Evolutionary conservation across 2,797 vertebrate species (phyloP).

Genomic region (Cryptoprocta ferox): DNA sequence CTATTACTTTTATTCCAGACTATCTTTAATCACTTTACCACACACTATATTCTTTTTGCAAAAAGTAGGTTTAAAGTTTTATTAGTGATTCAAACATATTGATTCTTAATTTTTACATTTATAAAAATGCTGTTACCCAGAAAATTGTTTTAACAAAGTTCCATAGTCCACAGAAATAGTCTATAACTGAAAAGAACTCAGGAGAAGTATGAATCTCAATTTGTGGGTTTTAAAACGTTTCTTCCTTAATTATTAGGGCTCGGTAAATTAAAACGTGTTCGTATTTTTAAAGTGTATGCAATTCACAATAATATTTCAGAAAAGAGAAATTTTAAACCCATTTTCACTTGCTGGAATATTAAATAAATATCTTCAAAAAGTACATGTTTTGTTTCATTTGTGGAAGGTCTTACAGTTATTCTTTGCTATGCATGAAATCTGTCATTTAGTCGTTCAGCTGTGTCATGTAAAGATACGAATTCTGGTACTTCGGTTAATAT

Average conservation of each 20-base stretch:
- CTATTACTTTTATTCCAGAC: neutral
- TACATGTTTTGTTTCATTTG: neutral
- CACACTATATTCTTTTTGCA: neutral
- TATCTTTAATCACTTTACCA: neutral
- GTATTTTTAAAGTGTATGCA: neutral
- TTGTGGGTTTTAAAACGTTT: neutral
- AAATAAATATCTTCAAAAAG: neutral
- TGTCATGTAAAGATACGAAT: neutral
- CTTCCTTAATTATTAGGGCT: conserved; percentile 2
- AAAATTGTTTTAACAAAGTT: conserved; percentile 12
- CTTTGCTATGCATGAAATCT: neutral
- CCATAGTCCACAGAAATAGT: neutral
- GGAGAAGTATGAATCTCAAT: neutral
- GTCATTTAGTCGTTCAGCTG: neutral
- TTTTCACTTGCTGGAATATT: neutral
- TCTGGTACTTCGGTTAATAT: neutral
- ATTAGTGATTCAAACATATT: neutral
- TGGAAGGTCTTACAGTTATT: neutral
- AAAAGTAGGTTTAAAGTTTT: conserved; percentile 25
- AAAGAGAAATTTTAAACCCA: neutral
- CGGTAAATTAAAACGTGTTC: conserved; percentile 25
- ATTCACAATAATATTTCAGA: conserved; percentile 4
- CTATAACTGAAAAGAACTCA: neutral
- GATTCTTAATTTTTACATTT: conserved; percentile 2
- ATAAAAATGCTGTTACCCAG: neutral